Evolutionary conservation across 2,797 vertebrate genomes (phyloP).

Genomic region (Eptatretus atami): DNA sequence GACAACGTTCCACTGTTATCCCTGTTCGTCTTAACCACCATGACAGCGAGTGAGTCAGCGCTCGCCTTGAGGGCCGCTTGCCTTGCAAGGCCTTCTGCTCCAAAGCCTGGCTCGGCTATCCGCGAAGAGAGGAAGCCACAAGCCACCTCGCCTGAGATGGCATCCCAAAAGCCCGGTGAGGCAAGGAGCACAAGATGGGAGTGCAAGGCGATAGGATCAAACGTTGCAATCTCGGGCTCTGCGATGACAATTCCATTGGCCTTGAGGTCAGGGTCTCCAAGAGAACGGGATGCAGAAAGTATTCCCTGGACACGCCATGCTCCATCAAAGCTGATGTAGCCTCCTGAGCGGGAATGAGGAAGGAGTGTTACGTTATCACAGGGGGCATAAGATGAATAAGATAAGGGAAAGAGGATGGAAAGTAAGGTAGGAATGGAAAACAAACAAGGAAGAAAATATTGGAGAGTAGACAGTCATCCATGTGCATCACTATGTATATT

Average conservation of each 20-base stretch:
- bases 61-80: neutral
- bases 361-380: too few species aligned
- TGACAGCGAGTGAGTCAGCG: neutral
- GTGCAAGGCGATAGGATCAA: neutral
- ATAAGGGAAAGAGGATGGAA: too few species aligned
- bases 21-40: neutral
- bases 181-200: neutral
- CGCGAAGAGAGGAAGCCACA: neutral
- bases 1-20: too few species aligned
- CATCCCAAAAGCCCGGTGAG: neutral
- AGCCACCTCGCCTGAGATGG: neutral
- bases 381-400: too few species aligned
- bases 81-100: neutral
- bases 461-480: too few species aligned
- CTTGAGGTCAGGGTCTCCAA: conserved; percentile 4
- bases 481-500: too few species aligned
- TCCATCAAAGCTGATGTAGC: conserved; percentile 1
- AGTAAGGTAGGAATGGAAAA: too few species aligned
- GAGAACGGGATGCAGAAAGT: conserved; percentile 1
- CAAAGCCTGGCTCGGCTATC: neutral
- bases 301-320: conserved; percentile 2
- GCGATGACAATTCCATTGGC: conserved; percentile 3
- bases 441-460: too few species aligned
- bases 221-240: conserved; percentile 2
- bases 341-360: neutral